Evolutionary conservation across 2,113 vertebrate genomes (phyloP).

Genomic region (Platichthys flesus): DNA sequence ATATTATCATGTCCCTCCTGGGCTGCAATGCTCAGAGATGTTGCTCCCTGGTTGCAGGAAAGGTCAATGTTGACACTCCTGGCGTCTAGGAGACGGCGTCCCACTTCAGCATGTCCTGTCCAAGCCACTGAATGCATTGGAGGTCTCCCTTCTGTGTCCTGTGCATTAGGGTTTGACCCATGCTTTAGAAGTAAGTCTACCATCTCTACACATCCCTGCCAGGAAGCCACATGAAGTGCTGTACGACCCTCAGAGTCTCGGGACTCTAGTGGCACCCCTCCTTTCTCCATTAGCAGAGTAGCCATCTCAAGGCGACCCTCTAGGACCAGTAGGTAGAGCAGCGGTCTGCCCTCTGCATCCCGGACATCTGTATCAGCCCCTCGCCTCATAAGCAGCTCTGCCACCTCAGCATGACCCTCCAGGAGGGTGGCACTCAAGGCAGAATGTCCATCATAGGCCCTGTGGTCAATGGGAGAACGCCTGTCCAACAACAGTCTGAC

Average conservation of each 20-base stretch:
- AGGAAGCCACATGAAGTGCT: slow-evolving; percentile 83
- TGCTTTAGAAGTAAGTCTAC: slow-evolving; percentile 77
- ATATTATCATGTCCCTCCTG: slow-evolving; percentile 83
- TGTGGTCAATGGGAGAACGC: slow-evolving; percentile 80
- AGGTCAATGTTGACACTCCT: slow-evolving; percentile 73
- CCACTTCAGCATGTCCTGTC: slow-evolving; percentile 77
- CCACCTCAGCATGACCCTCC: slow-evolving; percentile 77
- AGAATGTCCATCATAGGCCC: slow-evolving; percentile 82
- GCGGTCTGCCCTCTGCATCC: slow-evolving; percentile 83
- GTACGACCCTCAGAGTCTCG: slow-evolving; percentile 83
- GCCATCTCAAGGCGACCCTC: slow-evolving; percentile 77
- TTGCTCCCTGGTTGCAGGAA: slow-evolving; percentile 83
- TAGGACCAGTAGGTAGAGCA: slow-evolving; percentile 85
- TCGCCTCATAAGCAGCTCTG: slow-evolving; percentile 81
- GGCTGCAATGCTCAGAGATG: slow-evolving; percentile 83
- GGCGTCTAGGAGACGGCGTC: slow-evolving; percentile 71
- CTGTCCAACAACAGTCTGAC: slow-evolving; percentile 81
- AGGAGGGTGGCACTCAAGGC: slow-evolving; percentile 79
- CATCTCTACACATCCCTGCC: slow-evolving; percentile 80
- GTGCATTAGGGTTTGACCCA: slow-evolving; percentile 81
- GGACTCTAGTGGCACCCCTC: slow-evolving; percentile 81
- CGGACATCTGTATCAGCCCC: slow-evolving; percentile 82
- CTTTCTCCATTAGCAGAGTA: slow-evolving; percentile 81
- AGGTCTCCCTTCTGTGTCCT: slow-evolving; percentile 80
- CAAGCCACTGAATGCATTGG: slow-evolving; percentile 85